Evolutionary conservation across 2,888 invertebrate species (phyloP).

Genomic region (Dinocampus coccinellae): DNA sequence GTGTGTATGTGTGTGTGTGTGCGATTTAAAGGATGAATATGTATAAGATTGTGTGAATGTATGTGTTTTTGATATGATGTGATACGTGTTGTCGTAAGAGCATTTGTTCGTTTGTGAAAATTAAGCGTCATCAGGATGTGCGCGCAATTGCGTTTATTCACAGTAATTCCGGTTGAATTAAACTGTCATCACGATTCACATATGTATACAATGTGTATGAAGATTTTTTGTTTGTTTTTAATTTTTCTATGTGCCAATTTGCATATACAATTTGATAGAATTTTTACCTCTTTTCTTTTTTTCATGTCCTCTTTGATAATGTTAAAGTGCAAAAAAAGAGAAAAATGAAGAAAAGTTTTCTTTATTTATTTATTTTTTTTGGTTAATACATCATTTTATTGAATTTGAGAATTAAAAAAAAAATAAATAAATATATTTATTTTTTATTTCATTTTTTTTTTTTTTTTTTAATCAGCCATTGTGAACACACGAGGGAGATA

Average conservation of each 20-base stretch:
- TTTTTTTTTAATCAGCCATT: constrained; percentile 62
- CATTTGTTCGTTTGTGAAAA: constrained; percentile 28
- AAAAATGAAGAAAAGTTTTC: no score
- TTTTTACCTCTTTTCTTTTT: constrained; percentile 1
- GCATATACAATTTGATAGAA: no score
- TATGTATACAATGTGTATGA: constrained; percentile 13
- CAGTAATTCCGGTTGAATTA: constrained; percentile 65
- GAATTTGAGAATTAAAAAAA: no score
- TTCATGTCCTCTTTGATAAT: no score
- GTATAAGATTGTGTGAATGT: constrained; percentile 23
- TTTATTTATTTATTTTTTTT: no score
- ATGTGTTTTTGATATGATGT: constrained; percentile 22
- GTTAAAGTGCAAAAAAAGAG: no score
- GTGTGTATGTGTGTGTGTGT: constrained; percentile 8
- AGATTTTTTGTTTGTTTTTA: constrained; percentile 8
- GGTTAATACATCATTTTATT: no score
- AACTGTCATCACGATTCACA: constrained; percentile 52
- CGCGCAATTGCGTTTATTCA: constrained; percentile 67
- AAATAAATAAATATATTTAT: background rate
- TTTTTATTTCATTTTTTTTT: constrained; percentile 1
- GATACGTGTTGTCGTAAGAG: constrained; percentile 20
- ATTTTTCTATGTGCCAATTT: no score
- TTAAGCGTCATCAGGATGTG: constrained; percentile 54
- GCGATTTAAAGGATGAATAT: background rate
- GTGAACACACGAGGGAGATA: constrained; percentile 60